Conservation (phyloP, 2,113 vertebrate species). For the Psophia crepitans region DNA sequence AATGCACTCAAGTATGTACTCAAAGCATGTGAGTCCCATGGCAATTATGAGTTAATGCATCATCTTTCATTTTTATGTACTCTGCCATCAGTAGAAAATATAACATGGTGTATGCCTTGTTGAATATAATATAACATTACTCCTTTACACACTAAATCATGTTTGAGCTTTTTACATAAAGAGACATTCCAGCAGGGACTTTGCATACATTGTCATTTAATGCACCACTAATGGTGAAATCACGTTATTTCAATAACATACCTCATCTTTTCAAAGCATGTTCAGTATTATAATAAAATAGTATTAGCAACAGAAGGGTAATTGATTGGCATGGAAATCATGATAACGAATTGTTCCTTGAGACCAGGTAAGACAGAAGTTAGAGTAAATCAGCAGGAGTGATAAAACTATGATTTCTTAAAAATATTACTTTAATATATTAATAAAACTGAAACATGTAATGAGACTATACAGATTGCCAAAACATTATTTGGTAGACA, state of each 20-base stretch:
- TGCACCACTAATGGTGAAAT: background rate
- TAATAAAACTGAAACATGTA: background rate
- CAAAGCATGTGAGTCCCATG: background rate
- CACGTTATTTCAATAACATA: background rate
- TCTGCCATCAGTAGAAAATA: background rate
- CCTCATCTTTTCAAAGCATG: background rate
- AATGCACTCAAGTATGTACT: background rate
- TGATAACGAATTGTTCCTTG: background rate
- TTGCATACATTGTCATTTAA: background rate
- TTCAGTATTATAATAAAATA: background rate
- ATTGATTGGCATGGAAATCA: background rate
- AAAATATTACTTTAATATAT: background rate
- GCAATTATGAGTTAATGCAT: background rate
- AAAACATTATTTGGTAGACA: background rate
- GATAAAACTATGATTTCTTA: background rate
- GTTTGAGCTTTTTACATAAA: background rate
- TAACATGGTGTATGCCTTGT: background rate
- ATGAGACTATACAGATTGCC: background rate
- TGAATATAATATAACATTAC: background rate
- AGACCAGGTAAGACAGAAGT: background rate
- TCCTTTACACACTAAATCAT: background rate
- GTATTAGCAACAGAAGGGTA: background rate
- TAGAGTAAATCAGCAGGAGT: background rate
- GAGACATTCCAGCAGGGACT: background rate
- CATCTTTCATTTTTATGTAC: background rate